Conservation (phyloP, 2,888 invertebrate species). For the Thereva unica region DNA sequence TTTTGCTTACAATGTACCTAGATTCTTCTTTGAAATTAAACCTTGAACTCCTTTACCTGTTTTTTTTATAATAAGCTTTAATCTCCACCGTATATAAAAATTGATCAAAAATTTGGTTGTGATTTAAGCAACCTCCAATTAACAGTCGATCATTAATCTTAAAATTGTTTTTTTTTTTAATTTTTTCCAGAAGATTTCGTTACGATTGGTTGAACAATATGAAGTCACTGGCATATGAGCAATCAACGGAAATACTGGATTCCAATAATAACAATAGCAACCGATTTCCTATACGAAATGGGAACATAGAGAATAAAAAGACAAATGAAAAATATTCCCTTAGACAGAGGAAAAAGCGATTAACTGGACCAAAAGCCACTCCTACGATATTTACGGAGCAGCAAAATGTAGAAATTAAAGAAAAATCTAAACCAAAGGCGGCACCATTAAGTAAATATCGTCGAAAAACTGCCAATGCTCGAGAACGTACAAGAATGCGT, state of each 20-base stretch:
- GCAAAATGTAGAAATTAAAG: slow-evolving; percentile 44
- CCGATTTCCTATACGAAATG: background rate
- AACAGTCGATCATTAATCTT: too few species aligned
- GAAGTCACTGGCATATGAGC: background rate
- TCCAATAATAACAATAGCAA: slow-evolving; percentile 16
- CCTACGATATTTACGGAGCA: background rate
- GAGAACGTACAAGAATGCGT: slow-evolving; percentile 84
- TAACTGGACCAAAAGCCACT: slow-evolving; percentile 49
- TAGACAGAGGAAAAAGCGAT: slow-evolving; percentile 67
- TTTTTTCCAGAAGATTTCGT: too few species aligned
- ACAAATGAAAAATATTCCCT: slow-evolving; percentile 69
- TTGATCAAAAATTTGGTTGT: too few species aligned
- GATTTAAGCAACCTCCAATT: too few species aligned
- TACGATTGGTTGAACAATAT: too few species aligned
- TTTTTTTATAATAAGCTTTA: too few species aligned
- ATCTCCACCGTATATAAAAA: too few species aligned
- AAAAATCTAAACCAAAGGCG: slow-evolving; percentile 65
- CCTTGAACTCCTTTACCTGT: too few species aligned
- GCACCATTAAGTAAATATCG: slow-evolving; percentile 86
- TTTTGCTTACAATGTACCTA: too few species aligned
- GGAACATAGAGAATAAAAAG: slow-evolving; percentile 46
- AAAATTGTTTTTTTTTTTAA: too few species aligned
- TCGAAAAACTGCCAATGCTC: slow-evolving; percentile 86
- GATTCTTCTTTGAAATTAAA: too few species aligned
- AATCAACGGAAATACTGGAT: background rate